phyloP scores from a whole-genome alignment of 2,888 invertebrate genomes.

The Ichneumoninae sp. region DNA sequence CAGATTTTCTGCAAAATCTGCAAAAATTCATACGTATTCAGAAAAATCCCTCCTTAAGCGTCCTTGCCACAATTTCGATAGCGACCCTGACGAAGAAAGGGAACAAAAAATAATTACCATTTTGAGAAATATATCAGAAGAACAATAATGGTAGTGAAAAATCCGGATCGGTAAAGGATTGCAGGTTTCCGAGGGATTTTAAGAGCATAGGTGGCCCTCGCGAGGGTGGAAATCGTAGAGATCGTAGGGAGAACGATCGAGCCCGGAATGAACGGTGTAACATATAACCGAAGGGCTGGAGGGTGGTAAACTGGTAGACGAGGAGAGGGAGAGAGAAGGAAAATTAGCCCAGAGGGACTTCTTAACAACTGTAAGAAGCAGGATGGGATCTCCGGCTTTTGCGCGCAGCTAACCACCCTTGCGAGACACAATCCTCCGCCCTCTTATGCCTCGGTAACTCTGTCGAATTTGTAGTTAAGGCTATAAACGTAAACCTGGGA shows the following conservation, averaged over 20 bases:
- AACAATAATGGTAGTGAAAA: not conserved
- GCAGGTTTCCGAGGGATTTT: constrained; percentile 17
- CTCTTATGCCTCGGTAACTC: constrained; percentile 83
- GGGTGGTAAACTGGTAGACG: constrained; percentile 35
- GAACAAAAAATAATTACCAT: no score
- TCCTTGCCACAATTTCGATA: no score
- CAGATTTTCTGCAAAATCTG: no score
- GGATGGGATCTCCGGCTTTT: constrained; percentile 73
- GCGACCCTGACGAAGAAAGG: no score
- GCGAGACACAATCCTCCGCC: constrained; percentile 80
- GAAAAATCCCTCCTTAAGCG: no score
- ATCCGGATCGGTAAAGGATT: constrained; percentile 20
- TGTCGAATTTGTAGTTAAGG: constrained; percentile 84
- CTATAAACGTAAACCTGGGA: constrained; percentile 84
- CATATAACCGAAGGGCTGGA: constrained; percentile 39
- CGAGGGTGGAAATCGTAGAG: constrained; percentile 45
- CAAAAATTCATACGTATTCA: no score
- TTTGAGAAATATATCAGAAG: no score
- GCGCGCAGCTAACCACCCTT: constrained; percentile 82
- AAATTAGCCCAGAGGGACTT: constrained; percentile 83
- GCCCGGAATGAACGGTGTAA: constrained; percentile 49
- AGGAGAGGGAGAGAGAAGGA: constrained; percentile 63
- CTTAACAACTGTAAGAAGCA: constrained; percentile 82
- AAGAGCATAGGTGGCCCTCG: constrained; percentile 50
- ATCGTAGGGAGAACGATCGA: constrained; percentile 58